Conservation (phyloP, 35 echinoderm and acorn worm genomes). For the Stichopus chloronotus region DNA sequence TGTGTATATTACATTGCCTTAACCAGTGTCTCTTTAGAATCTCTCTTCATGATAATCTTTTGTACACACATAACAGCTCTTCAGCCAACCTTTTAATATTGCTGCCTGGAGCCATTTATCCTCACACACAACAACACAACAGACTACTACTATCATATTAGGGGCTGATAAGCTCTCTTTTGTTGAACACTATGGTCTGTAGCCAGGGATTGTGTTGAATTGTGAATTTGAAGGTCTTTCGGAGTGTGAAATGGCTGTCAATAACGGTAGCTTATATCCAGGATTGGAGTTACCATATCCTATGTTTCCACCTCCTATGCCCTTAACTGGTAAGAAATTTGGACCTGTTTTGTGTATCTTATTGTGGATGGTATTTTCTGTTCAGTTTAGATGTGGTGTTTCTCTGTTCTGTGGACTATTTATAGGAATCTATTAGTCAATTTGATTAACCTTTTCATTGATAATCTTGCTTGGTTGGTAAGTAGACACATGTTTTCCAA, state of each 20-base stretch:
- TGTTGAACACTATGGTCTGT: slow-evolving; percentile 49
- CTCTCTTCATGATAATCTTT: slow-evolving; percentile 48
- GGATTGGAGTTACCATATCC: slow-evolving; percentile 83
- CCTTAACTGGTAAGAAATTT: slow-evolving; percentile 81
- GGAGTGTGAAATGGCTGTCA: slow-evolving; percentile 84
- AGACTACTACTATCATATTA: slow-evolving; percentile 41
- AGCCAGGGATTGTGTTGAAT: slow-evolving; percentile 45
- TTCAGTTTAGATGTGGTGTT: not conserved
- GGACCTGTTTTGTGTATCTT: not conserved
- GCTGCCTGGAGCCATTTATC: slow-evolving; percentile 50
- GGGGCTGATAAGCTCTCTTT: slow-evolving; percentile 52
- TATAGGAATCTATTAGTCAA: slow-evolving; percentile 19
- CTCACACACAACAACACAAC: slow-evolving; percentile 46
- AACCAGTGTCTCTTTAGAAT: slow-evolving; percentile 23
- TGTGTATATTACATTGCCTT: slow-evolving; percentile 46
- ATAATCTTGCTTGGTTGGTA: slow-evolving; percentile 17
- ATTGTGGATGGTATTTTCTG: slow-evolving; percentile 13
- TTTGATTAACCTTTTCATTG: slow-evolving; percentile 47
- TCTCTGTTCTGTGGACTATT: slow-evolving; percentile 15
- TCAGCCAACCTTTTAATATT: slow-evolving; percentile 48
- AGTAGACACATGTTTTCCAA: slow-evolving; percentile 59
- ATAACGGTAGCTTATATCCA: slow-evolving; percentile 89
- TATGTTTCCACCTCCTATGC: slow-evolving; percentile 78
- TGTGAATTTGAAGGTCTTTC: slow-evolving; percentile 52
- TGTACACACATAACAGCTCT: slow-evolving; percentile 55